phyloP scores from a whole-genome alignment of 2,113 vertebrate species.

The Burhinus bistriatus region DNA sequence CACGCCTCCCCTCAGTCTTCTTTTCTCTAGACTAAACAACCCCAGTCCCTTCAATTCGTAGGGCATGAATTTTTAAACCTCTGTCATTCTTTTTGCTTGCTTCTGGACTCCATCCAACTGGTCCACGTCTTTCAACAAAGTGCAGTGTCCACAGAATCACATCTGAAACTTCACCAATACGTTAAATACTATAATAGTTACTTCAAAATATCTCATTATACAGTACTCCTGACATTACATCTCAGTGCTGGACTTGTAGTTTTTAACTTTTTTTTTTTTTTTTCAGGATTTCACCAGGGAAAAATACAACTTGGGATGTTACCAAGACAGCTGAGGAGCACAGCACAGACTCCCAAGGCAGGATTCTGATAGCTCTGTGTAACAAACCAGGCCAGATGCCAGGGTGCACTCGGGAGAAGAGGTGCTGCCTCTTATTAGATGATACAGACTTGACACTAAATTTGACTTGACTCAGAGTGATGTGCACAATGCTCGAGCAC shows the following conservation, averaged over 20 bases:
- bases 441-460: not conserved
- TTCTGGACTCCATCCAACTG: not conserved
- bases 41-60: not conserved
- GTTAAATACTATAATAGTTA: not conserved
- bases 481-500: not conserved
- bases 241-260: not conserved
- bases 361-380: not conserved
- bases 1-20: not conserved
- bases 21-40: slow-evolving; percentile 56
- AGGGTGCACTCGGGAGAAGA: not conserved
- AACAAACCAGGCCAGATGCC: not conserved
- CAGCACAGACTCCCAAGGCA: not conserved
- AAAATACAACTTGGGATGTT: not conserved
- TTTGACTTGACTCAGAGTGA: not conserved
- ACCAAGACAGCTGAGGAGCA: not conserved
- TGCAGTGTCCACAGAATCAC: not conserved
- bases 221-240: not conserved
- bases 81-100: not conserved
- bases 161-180: not conserved
- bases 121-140: not conserved
- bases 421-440: not conserved
- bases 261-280: not conserved
- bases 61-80: not conserved
- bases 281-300: not conserved
- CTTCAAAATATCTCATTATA: not conserved